phyloP scores from a whole-genome alignment of 2,888 invertebrate genomes.

The Cataglyphis cursor region DNA sequence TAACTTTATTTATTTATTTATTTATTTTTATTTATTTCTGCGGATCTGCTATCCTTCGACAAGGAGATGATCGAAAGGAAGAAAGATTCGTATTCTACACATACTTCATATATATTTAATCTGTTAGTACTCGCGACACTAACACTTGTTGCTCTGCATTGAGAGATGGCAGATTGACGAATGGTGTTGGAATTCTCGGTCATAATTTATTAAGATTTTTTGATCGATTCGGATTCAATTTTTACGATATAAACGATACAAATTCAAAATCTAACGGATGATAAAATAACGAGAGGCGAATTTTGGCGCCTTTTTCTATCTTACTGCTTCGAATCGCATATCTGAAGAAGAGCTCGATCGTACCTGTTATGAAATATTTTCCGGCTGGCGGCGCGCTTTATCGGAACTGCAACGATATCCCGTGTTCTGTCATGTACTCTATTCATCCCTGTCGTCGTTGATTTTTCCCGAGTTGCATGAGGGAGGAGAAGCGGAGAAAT shows the following conservation, averaged over 20 bases:
- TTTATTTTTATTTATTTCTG: no score
- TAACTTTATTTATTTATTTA: neutral
- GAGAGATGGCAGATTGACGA: neutral
- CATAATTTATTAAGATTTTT: conserved; percentile 2
- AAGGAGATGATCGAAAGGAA: neutral
- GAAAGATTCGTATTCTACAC: conserved; percentile 17
- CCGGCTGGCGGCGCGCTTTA: conserved; percentile 38
- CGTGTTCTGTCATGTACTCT: conserved; percentile 16
- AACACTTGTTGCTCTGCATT: conserved; percentile 33
- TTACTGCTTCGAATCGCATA: neutral
- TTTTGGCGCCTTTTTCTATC: neutral
- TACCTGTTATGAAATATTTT: conserved; percentile 48
- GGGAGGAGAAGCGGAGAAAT: conserved; percentile 56
- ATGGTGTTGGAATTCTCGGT: neutral
- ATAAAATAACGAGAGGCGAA: neutral
- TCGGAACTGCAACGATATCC: conserved; percentile 19
- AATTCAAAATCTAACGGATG: neutral
- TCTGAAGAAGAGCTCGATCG: neutral
- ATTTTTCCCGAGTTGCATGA: conserved; percentile 49
- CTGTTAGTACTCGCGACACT: conserved; percentile 22
- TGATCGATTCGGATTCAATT: neutral
- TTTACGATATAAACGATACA: neutral
- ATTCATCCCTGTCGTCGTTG: conserved; percentile 45
- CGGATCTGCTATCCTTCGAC: neutral
- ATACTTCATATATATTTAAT: conserved; percentile 12